Evolutionary conservation across 2,113 vertebrate species (phyloP).

Genomic region (Oryzias curvinotus): DNA sequence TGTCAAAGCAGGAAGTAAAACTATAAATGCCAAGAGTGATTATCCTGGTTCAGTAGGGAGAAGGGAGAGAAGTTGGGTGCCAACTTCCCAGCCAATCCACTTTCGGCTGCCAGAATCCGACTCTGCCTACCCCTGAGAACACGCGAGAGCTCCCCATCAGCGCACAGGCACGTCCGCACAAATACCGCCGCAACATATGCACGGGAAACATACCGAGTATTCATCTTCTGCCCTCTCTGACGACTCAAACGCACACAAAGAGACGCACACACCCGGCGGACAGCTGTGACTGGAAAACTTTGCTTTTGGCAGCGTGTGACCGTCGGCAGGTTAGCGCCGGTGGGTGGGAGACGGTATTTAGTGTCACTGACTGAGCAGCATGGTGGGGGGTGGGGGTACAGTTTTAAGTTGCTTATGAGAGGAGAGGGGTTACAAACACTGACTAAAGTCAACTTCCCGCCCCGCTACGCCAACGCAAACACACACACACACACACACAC

Average conservation of each 20-base stretch:
- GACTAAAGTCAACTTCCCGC: too few relatives aligned
- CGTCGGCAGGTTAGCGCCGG: conserved; percentile 71
- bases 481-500: conserved; percentile 66
- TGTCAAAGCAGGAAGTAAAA: conserved; percentile 76
- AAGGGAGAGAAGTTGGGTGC: conserved; percentile 67
- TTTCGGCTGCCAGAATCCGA: conserved; percentile 70
- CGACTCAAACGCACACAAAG: conserved; percentile 51
- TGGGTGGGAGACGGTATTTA: conserved; percentile 80
- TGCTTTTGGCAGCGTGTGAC: conserved; percentile 55
- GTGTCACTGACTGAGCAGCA: conserved; percentile 71
- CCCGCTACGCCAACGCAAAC: conserved; percentile 69
- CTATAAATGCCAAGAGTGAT: conserved; percentile 76
- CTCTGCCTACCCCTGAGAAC: conserved; percentile 72
- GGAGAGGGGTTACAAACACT: conserved; percentile 7
- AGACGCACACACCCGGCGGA: conserved; percentile 46
- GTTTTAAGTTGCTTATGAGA: conserved; percentile 36
- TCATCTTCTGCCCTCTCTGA: conserved; percentile 54
- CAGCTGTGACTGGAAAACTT: conserved; percentile 72
- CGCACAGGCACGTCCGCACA: conserved; percentile 25
- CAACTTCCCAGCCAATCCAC: conserved; percentile 75
- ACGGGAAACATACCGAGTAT: conserved; percentile 64
- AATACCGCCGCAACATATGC: conserved; percentile 60
- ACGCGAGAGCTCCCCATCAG: conserved; percentile 54
- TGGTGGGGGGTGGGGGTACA: conserved; percentile 26
- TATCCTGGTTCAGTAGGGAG: conserved; percentile 74